Conservation (phyloP, 1,140 invertebrate species). For the Rhagoletis zephyria region DNA sequence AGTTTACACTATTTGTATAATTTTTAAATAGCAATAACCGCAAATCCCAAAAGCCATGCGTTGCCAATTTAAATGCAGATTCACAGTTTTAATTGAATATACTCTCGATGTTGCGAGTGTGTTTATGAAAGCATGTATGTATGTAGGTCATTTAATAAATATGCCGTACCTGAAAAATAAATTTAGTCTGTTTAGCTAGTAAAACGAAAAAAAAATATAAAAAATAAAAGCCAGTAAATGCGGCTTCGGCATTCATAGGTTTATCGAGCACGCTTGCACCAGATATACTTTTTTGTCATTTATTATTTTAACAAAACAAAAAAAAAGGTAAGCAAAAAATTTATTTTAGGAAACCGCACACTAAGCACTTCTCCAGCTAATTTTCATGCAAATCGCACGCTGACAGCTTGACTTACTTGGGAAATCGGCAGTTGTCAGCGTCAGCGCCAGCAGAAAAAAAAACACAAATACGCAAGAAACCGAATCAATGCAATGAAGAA, state of each 20-base stretch:
- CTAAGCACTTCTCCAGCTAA: not conserved
- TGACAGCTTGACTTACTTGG: slow-evolving; percentile 8
- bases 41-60: slow-evolving; percentile 31
- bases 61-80: not conserved
- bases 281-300: too few species aligned
- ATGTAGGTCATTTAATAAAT: not conserved
- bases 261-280: too few species aligned
- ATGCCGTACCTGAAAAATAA: too few species aligned
- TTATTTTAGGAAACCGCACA: not conserved
- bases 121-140: not conserved
- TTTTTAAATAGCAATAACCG: not conserved
- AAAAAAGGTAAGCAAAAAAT: not conserved
- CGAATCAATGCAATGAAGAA: not conserved
- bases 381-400: slow-evolving; percentile 6
- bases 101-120: too few species aligned
- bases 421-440: not conserved
- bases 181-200: too few species aligned
- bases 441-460: not conserved
- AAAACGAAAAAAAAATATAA: too few species aligned
- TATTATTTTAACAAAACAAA: too few species aligned
- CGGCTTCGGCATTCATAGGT: too few species aligned
- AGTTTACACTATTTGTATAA: not conserved
- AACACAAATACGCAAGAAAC: not conserved
- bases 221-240: not conserved
- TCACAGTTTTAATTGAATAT: not conserved